Percentiles rank a stretch among this genome's conserved stretches.
phyloP scores from a whole-genome alignment of 2,888 invertebrate genomes.

The Hemaris fuciformis region DNA sequence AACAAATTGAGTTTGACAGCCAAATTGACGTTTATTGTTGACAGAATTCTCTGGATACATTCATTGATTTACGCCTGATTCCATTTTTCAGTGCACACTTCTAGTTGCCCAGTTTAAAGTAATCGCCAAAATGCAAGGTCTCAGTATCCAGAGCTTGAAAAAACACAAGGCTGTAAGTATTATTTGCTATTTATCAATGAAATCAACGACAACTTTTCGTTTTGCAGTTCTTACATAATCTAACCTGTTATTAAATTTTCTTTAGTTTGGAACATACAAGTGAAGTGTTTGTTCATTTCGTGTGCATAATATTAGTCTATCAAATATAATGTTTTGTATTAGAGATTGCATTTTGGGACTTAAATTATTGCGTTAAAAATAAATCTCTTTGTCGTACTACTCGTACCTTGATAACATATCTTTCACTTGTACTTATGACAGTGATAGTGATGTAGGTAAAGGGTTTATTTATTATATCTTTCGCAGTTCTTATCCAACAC shows the following conservation, averaged over 20 bases:
- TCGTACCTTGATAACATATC: neutral
- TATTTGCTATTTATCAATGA: constrained; percentile 17
- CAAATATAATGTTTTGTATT: neutral
- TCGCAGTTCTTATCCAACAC: neutral
- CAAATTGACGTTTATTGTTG: neutral
- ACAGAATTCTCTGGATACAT: neutral
- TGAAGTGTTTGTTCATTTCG: neutral
- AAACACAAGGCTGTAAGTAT: constrained; percentile 90
- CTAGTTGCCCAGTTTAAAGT: constrained; percentile 4
- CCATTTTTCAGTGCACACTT: neutral
- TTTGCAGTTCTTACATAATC: constrained; percentile 66
- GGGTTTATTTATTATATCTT: neutral
- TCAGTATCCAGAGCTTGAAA: constrained; percentile 85
- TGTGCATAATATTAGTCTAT: neutral
- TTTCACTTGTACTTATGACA: neutral
- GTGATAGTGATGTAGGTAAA: neutral
- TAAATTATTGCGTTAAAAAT: neutral
- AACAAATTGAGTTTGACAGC: neutral
- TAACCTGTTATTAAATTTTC: constrained; percentile 46
- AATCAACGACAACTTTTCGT: constrained; percentile 25
- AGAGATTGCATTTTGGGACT: neutral
- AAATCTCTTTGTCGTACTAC: neutral
- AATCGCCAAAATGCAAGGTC: constrained; percentile 85
- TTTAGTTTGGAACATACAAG: neutral
- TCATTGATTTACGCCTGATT: neutral